Evolutionary conservation across 1,140 invertebrate genomes (phyloP).

Genomic region (Hormaphis cornu): DNA sequence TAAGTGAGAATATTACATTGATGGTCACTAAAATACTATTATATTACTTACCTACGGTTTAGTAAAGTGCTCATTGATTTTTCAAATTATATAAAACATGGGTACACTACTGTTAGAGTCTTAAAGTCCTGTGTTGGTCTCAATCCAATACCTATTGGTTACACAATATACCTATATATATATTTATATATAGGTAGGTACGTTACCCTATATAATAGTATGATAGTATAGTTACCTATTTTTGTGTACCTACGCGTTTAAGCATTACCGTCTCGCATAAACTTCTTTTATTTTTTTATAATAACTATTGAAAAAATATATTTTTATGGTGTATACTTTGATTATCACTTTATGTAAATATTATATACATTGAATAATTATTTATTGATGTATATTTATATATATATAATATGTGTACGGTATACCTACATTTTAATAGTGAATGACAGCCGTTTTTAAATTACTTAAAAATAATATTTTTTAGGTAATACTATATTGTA

Average conservation of each 20-base stretch:
- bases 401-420: too few relatives aligned
- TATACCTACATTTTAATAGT: too few relatives aligned
- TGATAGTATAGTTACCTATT: background rate
- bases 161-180: too few relatives aligned
- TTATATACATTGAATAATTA: background rate
- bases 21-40: background rate
- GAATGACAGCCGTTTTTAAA: too few relatives aligned
- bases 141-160: too few relatives aligned
- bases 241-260: background rate
- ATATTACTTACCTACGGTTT: background rate
- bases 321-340: slow-evolving; percentile 18
- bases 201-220: background rate
- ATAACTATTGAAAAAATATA: slow-evolving; percentile 4
- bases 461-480: too few relatives aligned
- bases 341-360: background rate
- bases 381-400: background rate
- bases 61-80: slow-evolving; percentile 18
- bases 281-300: slow-evolving; percentile 19
- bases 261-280: background rate
- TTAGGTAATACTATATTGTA: too few relatives aligned
- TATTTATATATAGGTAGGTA: too few relatives aligned
- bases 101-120: too few relatives aligned
- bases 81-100: slow-evolving; percentile 4
- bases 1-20: background rate
- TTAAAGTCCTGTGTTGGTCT: too few relatives aligned